Evolutionary conservation across 2,888 invertebrate genomes (phyloP), one percentile per base, ranked within the genome.

Genomic region (Aethes cnicana): DNA sequence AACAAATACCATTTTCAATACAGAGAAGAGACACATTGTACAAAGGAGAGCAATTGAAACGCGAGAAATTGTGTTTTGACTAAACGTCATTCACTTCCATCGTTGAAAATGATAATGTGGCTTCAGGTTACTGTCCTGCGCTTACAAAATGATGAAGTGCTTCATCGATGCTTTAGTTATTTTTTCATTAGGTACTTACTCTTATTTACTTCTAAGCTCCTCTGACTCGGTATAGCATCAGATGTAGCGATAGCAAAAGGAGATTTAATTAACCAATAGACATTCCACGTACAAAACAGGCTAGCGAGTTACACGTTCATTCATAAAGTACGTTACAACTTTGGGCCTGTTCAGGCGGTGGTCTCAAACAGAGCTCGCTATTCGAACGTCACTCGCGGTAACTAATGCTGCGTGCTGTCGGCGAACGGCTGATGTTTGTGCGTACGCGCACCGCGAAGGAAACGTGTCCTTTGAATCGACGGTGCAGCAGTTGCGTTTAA

Each of bases 351-450:
- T 56, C 49, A 71, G 63, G 66, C 57, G 64, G 64, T 54, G 59
- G 43, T 54, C 64, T 70, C 66, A 67, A 70, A 67, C 61, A 57
- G 56, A 42, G 55, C 43, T 57, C 39, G 57, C 77, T 70, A 84
- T 84, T 84, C 69, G 70, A 69, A 78, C 69, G 84, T 84, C 84
- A 80, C 63, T 77, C 72, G 62, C 54, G 48, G 67, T 72, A 73
- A 77, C 74, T 80, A 80, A 75, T 76, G 79, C 71, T 57, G 68
- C 66, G 55, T 61, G 62, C 72, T 72, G 73, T 72, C 72, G 54
- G 68, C 62, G 57, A 56, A 58, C 56, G 62, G 56, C 58, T 74
- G 78, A 68, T 57, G 57, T 64, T 66, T 68, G 71, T 74, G 76
- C 77, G 76, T 74, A 66, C 63, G 63, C 66, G 65, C 60, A 62